phyloP scores from a whole-genome alignment of 2,113 vertebrate genomes.

The Dendropsophus ebraccatus region DNA sequence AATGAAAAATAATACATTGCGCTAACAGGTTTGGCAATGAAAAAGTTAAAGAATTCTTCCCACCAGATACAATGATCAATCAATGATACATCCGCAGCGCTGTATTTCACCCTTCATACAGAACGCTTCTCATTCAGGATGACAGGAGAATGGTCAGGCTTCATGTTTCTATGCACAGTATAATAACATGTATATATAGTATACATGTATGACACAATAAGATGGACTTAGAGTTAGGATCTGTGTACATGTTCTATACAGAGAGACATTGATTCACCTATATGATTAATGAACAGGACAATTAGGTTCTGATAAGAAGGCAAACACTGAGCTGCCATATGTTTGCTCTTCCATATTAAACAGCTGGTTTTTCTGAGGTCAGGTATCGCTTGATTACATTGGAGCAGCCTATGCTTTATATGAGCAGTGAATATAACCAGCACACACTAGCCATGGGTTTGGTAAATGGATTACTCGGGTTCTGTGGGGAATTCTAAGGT shows the following conservation, averaged over 20 bases:
- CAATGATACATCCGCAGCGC: neutral
- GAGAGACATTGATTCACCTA: constrained; percentile 3
- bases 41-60: neutral
- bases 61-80: neutral
- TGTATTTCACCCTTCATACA: neutral
- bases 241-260: neutral
- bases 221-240: neutral
- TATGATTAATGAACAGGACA: constrained; percentile 45
- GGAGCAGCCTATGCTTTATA: neutral
- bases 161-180: neutral
- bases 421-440: neutral
- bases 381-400: neutral
- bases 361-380: constrained; percentile 37
- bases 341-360: constrained; percentile 56
- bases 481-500: too few relatives aligned
- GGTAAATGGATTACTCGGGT: neutral
- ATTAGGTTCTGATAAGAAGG: constrained; percentile 34
- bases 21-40: neutral
- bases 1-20: neutral
- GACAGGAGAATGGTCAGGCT: neutral
- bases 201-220: too few relatives aligned
- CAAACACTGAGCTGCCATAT: constrained; percentile 34
- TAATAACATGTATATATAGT: neutral
- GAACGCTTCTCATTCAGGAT: neutral
- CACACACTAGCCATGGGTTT: neutral